Conservation (phyloP, 2,113 vertebrate species). For the Cynopterus brachyotis region DNA sequence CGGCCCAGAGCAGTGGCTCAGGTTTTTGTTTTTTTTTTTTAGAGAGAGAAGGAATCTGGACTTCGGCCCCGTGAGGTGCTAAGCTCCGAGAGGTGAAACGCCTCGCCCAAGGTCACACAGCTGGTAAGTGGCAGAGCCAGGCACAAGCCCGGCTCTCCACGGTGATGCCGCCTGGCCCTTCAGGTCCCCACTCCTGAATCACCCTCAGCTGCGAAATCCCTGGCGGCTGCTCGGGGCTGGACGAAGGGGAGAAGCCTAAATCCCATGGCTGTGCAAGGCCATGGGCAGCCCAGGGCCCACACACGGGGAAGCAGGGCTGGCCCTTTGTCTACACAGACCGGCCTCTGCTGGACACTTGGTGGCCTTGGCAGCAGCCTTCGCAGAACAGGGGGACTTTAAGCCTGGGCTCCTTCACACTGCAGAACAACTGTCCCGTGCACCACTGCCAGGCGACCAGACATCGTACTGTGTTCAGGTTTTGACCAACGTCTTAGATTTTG, state of each 20-base stretch:
- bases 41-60: neutral
- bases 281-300: neutral
- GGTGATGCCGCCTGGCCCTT: neutral
- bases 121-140: rapidly evolving
- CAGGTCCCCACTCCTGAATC: neutral
- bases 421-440: neutral
- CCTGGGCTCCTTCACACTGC: rapidly evolving
- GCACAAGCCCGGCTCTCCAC: neutral
- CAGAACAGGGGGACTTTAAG: rapidly evolving
- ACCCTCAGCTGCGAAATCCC: neutral
- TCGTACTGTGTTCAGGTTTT: neutral
- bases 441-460: neutral
- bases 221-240: rapidly evolving
- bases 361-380: neutral
- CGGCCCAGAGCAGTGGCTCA: neutral
- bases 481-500: neutral
- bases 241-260: neutral
- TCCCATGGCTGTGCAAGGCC: neutral
- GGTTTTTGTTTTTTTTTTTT: neutral
- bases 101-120: neutral
- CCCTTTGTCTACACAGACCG: neutral
- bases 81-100: neutral
- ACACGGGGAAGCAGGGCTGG: rapidly evolving
- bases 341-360: neutral
- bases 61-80: neutral